phyloP scores from a whole-genome alignment of 2,113 vertebrate species.

The Channa argus region DNA sequence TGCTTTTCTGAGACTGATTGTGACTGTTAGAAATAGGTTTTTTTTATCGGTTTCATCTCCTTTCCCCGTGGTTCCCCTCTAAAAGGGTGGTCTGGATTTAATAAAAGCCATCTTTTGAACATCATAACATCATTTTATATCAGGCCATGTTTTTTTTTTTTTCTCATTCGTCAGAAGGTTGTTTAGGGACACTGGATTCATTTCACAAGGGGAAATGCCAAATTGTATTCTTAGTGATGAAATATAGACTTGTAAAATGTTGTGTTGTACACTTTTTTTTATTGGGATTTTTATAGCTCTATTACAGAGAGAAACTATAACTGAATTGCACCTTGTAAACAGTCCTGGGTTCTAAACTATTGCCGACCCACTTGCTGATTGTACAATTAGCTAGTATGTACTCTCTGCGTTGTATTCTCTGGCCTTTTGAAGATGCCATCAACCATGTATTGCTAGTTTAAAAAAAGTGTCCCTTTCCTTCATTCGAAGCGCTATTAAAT shows the following conservation, averaged over 20 bases:
- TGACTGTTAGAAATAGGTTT: not conserved
- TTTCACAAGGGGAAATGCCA: not conserved
- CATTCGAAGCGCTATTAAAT: too few species aligned
- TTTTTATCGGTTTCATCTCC: not conserved
- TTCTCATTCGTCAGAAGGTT: not conserved
- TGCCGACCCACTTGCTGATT: too few species aligned
- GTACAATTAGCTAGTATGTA: not conserved
- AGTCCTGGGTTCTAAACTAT: too few species aligned
- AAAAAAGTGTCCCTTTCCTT: too few species aligned
- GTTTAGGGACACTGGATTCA: not conserved
- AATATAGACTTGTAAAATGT: conserved; percentile 2
- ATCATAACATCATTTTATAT: not conserved
- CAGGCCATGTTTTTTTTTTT: not conserved
- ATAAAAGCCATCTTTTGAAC: not conserved
- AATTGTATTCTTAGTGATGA: not conserved
- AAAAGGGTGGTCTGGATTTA: not conserved
- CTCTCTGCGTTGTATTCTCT: not conserved
- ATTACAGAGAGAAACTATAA: not conserved
- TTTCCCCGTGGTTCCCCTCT: not conserved
- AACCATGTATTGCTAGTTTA: too few species aligned
- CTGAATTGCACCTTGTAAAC: not conserved
- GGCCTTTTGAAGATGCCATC: not conserved
- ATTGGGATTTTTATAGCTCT: not conserved
- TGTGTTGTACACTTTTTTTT: not conserved
- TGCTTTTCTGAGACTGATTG: not conserved